These are phyloP conservation scores for Drosophila infuscata DNA, from an alignment of 2,888 invertebrate species.

Conservation along the genomic window DNA sequence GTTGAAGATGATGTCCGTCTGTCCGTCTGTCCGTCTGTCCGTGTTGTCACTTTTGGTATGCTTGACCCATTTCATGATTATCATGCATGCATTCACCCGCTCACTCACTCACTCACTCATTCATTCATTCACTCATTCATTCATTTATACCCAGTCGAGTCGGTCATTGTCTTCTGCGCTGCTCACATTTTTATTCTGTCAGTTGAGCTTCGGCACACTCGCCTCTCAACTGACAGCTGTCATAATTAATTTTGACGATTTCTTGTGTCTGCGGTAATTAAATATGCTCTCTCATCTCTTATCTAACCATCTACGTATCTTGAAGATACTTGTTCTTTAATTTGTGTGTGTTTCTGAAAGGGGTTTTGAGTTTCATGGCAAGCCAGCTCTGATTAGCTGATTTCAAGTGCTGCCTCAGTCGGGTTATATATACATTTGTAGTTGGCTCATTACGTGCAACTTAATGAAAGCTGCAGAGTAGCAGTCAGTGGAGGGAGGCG, in stretches of 20 bases:
- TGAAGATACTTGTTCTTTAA: constrained; percentile 28
- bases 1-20: constrained; percentile 12
- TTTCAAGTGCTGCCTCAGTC: constrained; percentile 50
- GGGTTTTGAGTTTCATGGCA: constrained; percentile 65
- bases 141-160: constrained; percentile 4
- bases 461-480: constrained; percentile 1
- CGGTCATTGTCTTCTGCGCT: constrained; percentile 46
- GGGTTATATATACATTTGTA: constrained; percentile 9
- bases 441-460: constrained; percentile 45
- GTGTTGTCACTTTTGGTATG: constrained; percentile 72
- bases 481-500: neutral
- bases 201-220: constrained; percentile 69
- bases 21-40: constrained; percentile 11
- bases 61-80: constrained; percentile 75
- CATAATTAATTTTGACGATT: constrained; percentile 85
- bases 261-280: constrained; percentile 78
- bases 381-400: constrained; percentile 71
- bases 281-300: constrained; percentile 71
- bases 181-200: constrained; percentile 12
- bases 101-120: constrained; percentile 33
- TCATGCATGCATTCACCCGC: constrained; percentile 49
- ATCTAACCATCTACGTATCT: constrained; percentile 24
- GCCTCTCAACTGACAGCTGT: constrained; percentile 83
- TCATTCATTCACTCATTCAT: constrained; percentile 43
- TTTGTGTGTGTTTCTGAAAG: neutral